Base-by-base conservation (phyloP, 1,140 invertebrate species). In the Sipha flava region DNA sequence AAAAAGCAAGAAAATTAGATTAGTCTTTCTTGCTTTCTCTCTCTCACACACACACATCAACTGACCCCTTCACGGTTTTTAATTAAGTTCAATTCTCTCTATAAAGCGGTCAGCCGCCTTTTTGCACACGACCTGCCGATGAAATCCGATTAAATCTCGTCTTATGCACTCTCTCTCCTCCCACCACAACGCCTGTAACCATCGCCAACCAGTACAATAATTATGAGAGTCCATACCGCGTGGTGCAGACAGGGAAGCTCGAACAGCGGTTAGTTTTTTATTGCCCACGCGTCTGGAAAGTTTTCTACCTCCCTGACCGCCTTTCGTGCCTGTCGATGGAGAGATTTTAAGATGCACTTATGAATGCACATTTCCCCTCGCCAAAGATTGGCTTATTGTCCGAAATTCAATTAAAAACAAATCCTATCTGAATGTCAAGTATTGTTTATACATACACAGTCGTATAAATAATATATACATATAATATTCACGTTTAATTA, bases 381-480 rank as follows among this genome's bases (percentile, higher is more conserved):
- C n/a, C 73, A 26, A 77, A 59, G 52, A 77, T 77, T 57, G 73
- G 73, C 34, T 37, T 75, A 75, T 75, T 75, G 73, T 37, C 70
- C 52, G 21, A 59, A 77, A 77, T 77, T 77, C 49, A 77, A 77
- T 57, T 77, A 77, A 77, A 77, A 77, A 26, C 73, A 43, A 57
- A 57, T 54, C 34, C 47, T 21, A 49, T 49, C 23, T 14, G 18
- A 49, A 47, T 47, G 68, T 72, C 68, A 47, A 49, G 68, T 47
- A 72, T 72, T 72, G 68, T 72, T 72, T 47, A n/a, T 49, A 18
- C 21, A 43, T n/a, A n/a, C 34, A 34, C 3, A 3, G 26, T 21
- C 7, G 7, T 62, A 34, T 62, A 62, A n/a, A 62, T 16, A 5
- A 29, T 16, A n/a, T 37, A 37, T 10, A 57, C 26, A 57, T 57